Percentiles rank a stretch among this genome's conserved stretches.
Conservation (phyloP, 1,140 invertebrate species). For the Drosophila tristis region DNA sequence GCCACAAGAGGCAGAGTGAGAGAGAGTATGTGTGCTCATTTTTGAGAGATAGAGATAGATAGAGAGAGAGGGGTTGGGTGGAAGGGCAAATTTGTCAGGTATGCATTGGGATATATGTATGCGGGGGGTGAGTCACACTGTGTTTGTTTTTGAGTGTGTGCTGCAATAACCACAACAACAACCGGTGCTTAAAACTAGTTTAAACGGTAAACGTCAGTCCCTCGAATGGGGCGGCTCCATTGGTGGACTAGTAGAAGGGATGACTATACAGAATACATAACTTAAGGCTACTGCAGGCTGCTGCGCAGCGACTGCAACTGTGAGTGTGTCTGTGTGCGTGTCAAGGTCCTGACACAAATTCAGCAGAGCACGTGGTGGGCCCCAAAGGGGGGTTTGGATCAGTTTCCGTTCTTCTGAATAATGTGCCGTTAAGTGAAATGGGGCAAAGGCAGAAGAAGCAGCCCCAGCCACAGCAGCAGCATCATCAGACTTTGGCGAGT, state of each 20-base stretch:
- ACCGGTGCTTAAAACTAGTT: conserved; percentile 56
- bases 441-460: neutral
- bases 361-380: conserved; percentile 47
- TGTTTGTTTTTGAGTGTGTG: conserved; percentile 6
- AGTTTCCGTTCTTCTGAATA: conserved; percentile 35
- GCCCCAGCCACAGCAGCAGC: no score
- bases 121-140: conserved; percentile 3
- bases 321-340: conserved; percentile 14
- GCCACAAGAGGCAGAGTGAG: no score
- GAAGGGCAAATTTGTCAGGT: conserved; percentile 32
- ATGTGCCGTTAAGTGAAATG: conserved; percentile 39
- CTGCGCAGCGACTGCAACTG: neutral
- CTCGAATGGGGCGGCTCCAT: neutral
- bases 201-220: conserved; percentile 8
- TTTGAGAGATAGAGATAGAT: neutral
- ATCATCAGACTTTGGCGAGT: no score
- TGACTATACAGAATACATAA: conserved; percentile 44
- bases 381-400: conserved; percentile 23
- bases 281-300: conserved; percentile 53
- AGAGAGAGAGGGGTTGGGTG: conserved; percentile 12
- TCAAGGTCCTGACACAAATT: conserved; percentile 76
- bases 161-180: conserved; percentile 53
- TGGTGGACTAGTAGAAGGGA: conserved; percentile 16
- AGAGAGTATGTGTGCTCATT: no score
- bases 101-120: conserved; percentile 35